Percentiles rank a stretch among this genome's conserved stretches.
phyloP scores from a whole-genome alignment of 2,113 vertebrate genomes.

The Dasyornis broadbenti region DNA sequence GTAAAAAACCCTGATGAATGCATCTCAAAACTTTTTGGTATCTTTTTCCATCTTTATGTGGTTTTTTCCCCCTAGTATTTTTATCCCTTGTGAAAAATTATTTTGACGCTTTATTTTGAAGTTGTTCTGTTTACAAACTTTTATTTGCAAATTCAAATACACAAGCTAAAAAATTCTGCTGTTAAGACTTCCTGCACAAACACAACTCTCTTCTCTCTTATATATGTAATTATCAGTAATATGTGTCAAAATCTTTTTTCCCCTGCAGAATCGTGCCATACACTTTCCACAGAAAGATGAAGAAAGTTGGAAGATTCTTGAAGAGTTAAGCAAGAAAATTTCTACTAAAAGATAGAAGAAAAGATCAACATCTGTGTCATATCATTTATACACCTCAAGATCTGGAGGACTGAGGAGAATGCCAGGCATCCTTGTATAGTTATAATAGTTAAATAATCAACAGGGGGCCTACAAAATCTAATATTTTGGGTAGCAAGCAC shows the following conservation, averaged over 20 bases:
- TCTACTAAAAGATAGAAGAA: not conserved
- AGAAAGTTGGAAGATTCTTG: not conserved
- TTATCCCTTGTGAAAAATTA: not conserved
- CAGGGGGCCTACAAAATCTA: accelerated
- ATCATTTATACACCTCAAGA: not conserved
- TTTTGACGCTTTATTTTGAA: not conserved
- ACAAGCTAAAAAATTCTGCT: not conserved
- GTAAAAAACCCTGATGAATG: not conserved
- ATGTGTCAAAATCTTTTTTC: not conserved
- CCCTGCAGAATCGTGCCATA: not conserved
- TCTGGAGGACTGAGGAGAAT: not conserved
- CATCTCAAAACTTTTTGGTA: accelerated
- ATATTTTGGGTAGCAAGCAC: not conserved
- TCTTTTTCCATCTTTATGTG: not conserved
- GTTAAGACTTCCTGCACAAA: not conserved
- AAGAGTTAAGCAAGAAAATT: not conserved
- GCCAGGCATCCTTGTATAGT: not conserved
- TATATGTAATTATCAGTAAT: not conserved
- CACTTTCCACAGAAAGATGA: not conserved
- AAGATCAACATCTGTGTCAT: not conserved
- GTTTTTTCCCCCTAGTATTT: not conserved
- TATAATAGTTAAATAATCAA: not conserved
- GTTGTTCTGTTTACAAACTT: not conserved
- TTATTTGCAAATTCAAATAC: not conserved
- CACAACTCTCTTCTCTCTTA: not conserved